Percentiles rank a stretch among this genome's conserved stretches.
Evolutionary conservation across 1,140 invertebrate genomes (phyloP).

Genomic region (Papilio aristodemus): DNA sequence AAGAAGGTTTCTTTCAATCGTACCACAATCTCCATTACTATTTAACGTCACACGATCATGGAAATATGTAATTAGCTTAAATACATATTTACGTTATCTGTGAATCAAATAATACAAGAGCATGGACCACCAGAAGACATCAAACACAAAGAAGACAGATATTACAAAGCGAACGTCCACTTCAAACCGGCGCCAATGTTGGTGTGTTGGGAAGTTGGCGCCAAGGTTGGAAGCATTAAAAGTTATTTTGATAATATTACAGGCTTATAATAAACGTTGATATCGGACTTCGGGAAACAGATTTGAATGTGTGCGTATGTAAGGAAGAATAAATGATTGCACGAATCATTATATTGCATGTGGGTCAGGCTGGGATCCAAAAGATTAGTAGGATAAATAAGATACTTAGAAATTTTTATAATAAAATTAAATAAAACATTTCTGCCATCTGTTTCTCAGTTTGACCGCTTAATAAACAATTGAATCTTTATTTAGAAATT

Average conservation of each 20-base stretch:
- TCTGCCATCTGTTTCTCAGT: background rate
- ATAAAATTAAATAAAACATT: background rate
- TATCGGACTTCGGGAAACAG: slow-evolving; percentile 43
- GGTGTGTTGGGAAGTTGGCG: background rate
- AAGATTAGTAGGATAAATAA: slow-evolving; percentile 5
- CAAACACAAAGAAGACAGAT: slow-evolving; percentile 20
- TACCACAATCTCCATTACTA: background rate
- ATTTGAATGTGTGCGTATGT: slow-evolving; percentile 8
- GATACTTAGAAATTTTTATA: background rate
- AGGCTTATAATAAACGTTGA: slow-evolving; percentile 48
- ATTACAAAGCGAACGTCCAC: slow-evolving; percentile 6
- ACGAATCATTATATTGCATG: slow-evolving; percentile 11
- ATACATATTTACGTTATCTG: background rate
- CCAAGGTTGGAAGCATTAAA: slow-evolving; percentile 42
- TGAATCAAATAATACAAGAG: too few species aligned
- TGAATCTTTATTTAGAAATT: too few species aligned
- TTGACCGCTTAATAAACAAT: too few species aligned
- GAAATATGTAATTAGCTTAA: background rate
- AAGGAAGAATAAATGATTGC: slow-evolving; percentile 7
- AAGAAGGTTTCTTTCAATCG: background rate
- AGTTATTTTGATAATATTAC: slow-evolving; percentile 59
- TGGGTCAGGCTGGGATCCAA: background rate
- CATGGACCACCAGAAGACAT: background rate
- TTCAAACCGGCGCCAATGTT: background rate
- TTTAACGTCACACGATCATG: background rate